A percentile compares a stretch with the other conserved stretches of the same genome.
These are phyloP conservation scores for Acleris sparsana DNA, from an alignment of 2,888 invertebrate genomes.

Conservation along the genomic window DNA sequence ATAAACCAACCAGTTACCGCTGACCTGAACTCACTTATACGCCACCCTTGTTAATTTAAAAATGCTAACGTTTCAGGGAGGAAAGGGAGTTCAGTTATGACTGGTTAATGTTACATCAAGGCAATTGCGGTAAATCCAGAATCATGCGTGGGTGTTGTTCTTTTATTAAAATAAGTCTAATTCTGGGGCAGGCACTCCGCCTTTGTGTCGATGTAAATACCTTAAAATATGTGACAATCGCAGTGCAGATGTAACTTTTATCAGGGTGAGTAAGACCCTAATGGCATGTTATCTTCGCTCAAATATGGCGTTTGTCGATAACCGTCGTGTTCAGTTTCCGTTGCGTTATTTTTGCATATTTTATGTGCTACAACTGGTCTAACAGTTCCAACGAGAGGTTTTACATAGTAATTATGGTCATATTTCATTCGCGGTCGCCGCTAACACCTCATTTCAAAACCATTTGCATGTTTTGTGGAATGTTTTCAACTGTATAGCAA, in stretches of 20 bases:
- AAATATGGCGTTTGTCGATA: constrained; percentile 23
- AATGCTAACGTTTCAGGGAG: constrained; percentile 33
- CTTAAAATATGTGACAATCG: constrained; percentile 38
- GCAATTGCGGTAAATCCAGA: constrained; percentile 64
- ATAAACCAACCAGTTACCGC: constrained; percentile 57
- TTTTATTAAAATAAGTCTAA: constrained; percentile 42
- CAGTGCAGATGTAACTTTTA: constrained; percentile 22
- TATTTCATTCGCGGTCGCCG: constrained; percentile 6
- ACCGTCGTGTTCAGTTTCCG: constrained; percentile 14
- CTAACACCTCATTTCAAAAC: constrained; percentile 25
- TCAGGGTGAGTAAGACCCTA: constrained; percentile 3
- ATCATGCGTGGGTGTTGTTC: constrained; percentile 41
- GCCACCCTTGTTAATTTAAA: constrained; percentile 39
- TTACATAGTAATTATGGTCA: constrained; percentile 21
- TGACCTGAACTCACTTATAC: constrained; percentile 51
- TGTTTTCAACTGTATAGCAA: not conserved
- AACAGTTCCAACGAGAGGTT: constrained; percentile 20
- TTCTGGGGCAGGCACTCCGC: constrained; percentile 37
- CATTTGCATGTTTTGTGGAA: constrained; percentile 2
- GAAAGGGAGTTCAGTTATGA: constrained; percentile 43
- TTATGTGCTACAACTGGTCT: constrained; percentile 23
- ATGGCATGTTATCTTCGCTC: constrained; percentile 21
- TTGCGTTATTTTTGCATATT: constrained; percentile 33
- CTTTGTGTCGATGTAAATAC: constrained; percentile 41
- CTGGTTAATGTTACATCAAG: constrained; percentile 53